Evolutionary conservation across 2,113 vertebrate species (phyloP).

Genomic region (Prochilodus magdalenae): DNA sequence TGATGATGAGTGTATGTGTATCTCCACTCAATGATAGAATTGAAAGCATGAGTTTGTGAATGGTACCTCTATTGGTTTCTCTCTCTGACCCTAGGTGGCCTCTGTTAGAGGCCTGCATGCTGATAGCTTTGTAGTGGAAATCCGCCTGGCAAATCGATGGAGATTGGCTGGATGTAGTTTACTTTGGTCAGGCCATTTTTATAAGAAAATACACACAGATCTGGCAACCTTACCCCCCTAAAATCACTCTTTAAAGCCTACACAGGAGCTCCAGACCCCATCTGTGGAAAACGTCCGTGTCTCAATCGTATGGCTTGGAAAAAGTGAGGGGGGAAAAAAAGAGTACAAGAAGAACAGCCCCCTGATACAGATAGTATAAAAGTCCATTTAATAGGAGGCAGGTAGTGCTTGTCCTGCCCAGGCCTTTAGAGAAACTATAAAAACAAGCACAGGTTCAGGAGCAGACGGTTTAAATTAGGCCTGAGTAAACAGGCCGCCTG

Average conservation of each 20-base stretch:
- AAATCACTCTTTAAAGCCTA: not conserved
- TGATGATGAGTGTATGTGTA: too few species aligned
- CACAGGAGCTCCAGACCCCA: not conserved
- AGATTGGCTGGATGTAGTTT: not conserved
- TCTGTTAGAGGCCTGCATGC: not conserved
- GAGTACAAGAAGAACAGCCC: conserved; percentile 72
- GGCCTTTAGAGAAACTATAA: conserved; percentile 70
- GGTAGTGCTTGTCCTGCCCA: conserved; percentile 68
- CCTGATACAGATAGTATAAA: conserved; percentile 76
- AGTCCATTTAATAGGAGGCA: conserved; percentile 75
- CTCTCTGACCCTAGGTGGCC: not conserved
- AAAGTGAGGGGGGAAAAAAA: conserved; percentile 62
- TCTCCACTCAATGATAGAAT: conserved; percentile 1
- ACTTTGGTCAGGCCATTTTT: not conserved
- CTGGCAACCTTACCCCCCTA: not conserved
- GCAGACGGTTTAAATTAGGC: conserved; percentile 75
- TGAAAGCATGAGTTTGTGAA: conserved; percentile 9
- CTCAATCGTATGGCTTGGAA: conserved; percentile 67
- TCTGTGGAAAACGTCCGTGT: conserved; percentile 17
- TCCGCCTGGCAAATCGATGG: conserved; percentile 4
- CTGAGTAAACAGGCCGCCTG: conserved; percentile 66
- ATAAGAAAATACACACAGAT: not conserved
- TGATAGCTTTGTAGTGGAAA: not conserved
- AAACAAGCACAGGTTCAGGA: conserved; percentile 69
- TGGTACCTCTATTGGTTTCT: not conserved